Base-by-base conservation (phyloP, 2,888 invertebrate genomes). In the Danaus chrysippus region DNA sequence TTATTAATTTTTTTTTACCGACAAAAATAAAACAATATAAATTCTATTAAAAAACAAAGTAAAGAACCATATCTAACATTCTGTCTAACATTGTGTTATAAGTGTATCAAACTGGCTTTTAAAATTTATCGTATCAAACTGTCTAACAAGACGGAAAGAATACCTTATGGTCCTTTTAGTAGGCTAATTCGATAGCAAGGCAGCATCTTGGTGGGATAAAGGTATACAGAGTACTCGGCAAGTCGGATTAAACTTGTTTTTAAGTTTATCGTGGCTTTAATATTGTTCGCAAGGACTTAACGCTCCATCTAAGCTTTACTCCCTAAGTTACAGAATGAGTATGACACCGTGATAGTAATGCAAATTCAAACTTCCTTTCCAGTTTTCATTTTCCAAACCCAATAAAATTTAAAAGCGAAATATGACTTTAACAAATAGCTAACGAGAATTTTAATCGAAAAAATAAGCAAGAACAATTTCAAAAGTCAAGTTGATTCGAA, bases 191-290 rank as follows among this genome's bases (percentile, higher is more conserved):
- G 76, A 74, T 84, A 75, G 83, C 80, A 84, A 76, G 80, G 84
- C 82, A 84, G 79, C 81, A 83, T 78, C 82, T 84, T 81, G 81
- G 76, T 70, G 74, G 76, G 81, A 43, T 10, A n/a, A 43, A 75
- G 75, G 73, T 74, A 70, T 79, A 82, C 76, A 76, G 77, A 82
- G 77, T 81, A 76, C 79, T 79, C 78, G 82, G 84, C 76, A 82
- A 85, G 82, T 79, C 77, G 84, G 87, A 87, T 89, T 88, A 82
- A 87, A 87, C 84, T 87, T 86, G 87, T 88, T 88, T 87, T 87
- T 87, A 87, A 88, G 86, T 87, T 89, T 86, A 88, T 85, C 84
- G 83, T 79, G 75, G 86, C 83, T 87, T 85, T 88, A 87, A 87
- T 87, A 87, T 88, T 87, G 88, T 88, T 88, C 83, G 77, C 79